phyloP scores from a whole-genome alignment of 1,140 invertebrate genomes.

The Euwallacea fornicatus region DNA sequence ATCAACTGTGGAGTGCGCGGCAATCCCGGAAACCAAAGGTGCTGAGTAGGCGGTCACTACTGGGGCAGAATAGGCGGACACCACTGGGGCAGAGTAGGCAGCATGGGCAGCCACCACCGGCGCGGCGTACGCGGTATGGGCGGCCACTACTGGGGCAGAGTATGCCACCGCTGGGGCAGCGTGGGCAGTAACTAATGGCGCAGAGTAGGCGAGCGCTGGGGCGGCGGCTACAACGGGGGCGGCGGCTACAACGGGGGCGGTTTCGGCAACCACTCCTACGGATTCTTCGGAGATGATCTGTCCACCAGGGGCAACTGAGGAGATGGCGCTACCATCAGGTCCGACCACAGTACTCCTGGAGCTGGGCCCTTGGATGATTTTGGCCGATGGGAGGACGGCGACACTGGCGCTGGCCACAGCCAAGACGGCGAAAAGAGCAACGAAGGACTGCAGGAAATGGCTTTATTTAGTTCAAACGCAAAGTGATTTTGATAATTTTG shows the following conservation, averaged over 20 bases:
- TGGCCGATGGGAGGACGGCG: constrained; percentile 35
- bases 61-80: constrained; percentile 17
- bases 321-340: constrained; percentile 44
- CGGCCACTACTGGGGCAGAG: constrained; percentile 25
- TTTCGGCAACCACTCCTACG: constrained; percentile 32
- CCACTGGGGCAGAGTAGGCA: constrained; percentile 8
- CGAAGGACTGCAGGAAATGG: background rate
- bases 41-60: constrained; percentile 10
- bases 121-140: constrained; percentile 16
- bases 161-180: constrained; percentile 20
- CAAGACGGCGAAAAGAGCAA: constrained; percentile 19
- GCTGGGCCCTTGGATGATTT: constrained; percentile 45
- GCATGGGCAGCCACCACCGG: constrained; percentile 30
- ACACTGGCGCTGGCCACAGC: constrained; percentile 38
- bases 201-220: background rate
- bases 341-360: constrained; percentile 41
- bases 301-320: constrained; percentile 41
- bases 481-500: too few relatives aligned
- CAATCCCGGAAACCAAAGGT: constrained; percentile 3
- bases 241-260: constrained; percentile 33
- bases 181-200: constrained; percentile 27
- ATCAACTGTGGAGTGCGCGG: constrained; percentile 11
- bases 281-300: constrained; percentile 40
- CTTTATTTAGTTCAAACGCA: too few relatives aligned
- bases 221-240: background rate